Evolutionary conservation across 30 jellyfish, hydroid and myxozoan genomes (phyloP), one percentile per base, ranked within the genome.

Genomic region (Rhopilema esculentum): DNA sequence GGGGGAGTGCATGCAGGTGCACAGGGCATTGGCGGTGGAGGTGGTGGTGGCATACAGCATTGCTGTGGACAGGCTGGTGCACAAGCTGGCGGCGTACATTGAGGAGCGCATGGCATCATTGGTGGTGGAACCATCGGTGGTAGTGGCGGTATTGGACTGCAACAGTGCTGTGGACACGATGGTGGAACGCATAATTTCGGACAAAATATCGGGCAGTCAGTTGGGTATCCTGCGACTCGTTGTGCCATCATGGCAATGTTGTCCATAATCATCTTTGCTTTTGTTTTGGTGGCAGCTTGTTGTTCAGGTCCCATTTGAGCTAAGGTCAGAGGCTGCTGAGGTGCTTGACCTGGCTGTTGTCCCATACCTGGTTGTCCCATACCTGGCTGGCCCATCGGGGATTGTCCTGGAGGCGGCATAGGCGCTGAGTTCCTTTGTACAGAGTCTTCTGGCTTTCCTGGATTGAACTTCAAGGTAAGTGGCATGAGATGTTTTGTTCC

Each of bases 131-230:
- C 93, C 82, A 77, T 88, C 22, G 96, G 96, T 23, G 97, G 98
- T 0, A 83, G 96, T 25, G 90, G 96, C 26, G 96, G 93, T 6
- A 82, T 65, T 28, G 90, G 83, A 16, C 80, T 31, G 82, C 99
- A 95, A 75, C 99, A 95, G 31, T 86, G 97, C 18, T 93, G 85
- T 48, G 91, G 89, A 68, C 99, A 95, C 49, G 93, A 24, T 25
- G 96, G 96, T 20, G 99, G 99, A 18, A 95, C 82, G 76, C 99
- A 95, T 1, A 95, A 86, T 23, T 89, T 89, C 4, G 97, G 96
- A 69, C 99, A 95, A 91, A 95, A 95, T 67, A 95, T 69, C 16
- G 99, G 99, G 63, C 99, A 95, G 72, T 83, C 82, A 29, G 93
- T 83, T 28, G 99, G 98, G 53, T 81, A 80, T 2, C 98, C 98